phyloP scores from a whole-genome alignment of 2,888 invertebrate genomes.

The Aromia moschata region DNA sequence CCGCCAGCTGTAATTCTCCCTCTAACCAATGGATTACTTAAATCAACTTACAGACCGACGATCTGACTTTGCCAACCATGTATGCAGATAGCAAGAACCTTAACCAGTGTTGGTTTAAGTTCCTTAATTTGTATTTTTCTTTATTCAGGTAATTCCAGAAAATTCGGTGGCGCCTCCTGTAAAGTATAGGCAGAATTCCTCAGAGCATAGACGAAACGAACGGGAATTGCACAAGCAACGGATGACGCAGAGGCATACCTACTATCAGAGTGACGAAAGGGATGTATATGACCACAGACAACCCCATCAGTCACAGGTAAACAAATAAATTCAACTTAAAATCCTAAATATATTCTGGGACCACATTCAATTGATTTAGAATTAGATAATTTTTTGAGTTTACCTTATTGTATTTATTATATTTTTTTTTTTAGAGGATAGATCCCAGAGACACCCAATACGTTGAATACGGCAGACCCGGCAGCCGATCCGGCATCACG shows the following conservation, averaged over 20 bases:
- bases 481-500: slow-evolving; percentile 66
- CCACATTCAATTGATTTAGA: too few species aligned
- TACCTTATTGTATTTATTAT: background rate
- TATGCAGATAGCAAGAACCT: too few species aligned
- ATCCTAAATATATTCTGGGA: too few species aligned
- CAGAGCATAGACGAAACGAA: slow-evolving; percentile 53
- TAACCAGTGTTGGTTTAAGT: too few species aligned
- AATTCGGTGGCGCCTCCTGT: slow-evolving; percentile 56
- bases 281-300: slow-evolving; percentile 63
- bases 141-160: slow-evolving; percentile 60
- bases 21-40: too few species aligned
- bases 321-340: too few species aligned
- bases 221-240: slow-evolving; percentile 66
- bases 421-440: slow-evolving; percentile 34
- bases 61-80: too few species aligned
- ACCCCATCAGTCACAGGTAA: slow-evolving; percentile 37
- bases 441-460: slow-evolving; percentile 47
- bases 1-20: too few species aligned
- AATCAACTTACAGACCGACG: too few species aligned
- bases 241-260: slow-evolving; percentile 68
- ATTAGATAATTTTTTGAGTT: too few species aligned
- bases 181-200: slow-evolving; percentile 54
- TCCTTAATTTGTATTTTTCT: too few species aligned
- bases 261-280: slow-evolving; percentile 68
- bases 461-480: slow-evolving; percentile 64